phyloP scores from a whole-genome alignment of 2,797 vertebrate genomes.

The Buceros bicornis region DNA sequence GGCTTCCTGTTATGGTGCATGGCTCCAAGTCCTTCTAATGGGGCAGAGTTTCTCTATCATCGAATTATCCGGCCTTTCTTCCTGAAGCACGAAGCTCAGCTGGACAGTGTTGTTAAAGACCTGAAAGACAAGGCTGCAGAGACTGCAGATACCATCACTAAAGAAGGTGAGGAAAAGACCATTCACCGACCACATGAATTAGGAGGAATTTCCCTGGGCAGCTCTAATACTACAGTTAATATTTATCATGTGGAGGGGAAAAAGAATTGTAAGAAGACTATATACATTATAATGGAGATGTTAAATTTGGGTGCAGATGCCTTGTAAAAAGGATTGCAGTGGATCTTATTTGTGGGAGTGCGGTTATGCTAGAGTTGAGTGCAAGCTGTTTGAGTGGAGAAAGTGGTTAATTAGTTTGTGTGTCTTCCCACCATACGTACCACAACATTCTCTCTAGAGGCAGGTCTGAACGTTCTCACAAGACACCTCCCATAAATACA shows the following conservation, averaged over 20 bases:
- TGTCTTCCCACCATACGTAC: background rate
- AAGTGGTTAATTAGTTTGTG: background rate
- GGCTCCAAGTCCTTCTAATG: conserved; percentile 91
- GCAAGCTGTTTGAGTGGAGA: background rate
- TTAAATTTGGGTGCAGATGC: background rate
- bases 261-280: background rate
- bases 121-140: conserved; percentile 93
- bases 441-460: background rate
- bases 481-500: background rate
- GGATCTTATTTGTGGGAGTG: background rate
- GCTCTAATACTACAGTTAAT: background rate
- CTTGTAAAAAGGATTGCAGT: background rate
- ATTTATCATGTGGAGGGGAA: background rate
- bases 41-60: conserved; percentile 89
- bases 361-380: background rate
- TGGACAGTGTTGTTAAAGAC: conserved; percentile 89
- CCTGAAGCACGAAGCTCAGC: conserved; percentile 88
- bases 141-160: conserved; percentile 90
- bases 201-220: background rate
- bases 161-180: conserved; percentile 86
- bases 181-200: background rate
- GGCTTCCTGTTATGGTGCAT: conserved; percentile 97
- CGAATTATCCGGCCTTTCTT: conserved; percentile 92
- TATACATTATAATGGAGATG: background rate
- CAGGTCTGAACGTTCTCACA: background rate